phyloP scores from a whole-genome alignment of 2,113 vertebrate genomes.

The Oophaga pumilio region DNA sequence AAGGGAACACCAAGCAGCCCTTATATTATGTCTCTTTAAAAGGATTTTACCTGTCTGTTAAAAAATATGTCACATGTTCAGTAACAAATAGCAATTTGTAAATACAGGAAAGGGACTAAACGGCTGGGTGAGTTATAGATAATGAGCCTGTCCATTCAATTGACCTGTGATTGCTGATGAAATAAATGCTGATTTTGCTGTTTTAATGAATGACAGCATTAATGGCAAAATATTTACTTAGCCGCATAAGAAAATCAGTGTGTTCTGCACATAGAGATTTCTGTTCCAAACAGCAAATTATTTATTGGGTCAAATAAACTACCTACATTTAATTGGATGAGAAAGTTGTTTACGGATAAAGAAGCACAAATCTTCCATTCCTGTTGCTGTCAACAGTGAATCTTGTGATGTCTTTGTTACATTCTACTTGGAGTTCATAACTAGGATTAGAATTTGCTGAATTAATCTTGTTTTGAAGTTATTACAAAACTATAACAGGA shows the following conservation, averaged over 20 bases:
- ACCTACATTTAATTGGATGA: conserved; percentile 30
- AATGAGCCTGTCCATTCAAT: neutral
- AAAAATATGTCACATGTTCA: neutral
- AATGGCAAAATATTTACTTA: conserved; percentile 37
- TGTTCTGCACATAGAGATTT: conserved; percentile 34
- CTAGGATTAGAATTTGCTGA: neutral
- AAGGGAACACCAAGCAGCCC: neutral
- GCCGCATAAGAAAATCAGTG: neutral
- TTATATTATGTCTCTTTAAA: neutral
- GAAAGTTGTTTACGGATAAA: conserved; percentile 35
- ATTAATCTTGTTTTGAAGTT: neutral
- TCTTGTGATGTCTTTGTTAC: neutral
- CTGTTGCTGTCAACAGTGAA: neutral
- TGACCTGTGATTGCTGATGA: neutral
- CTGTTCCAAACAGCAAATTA: conserved; percentile 17
- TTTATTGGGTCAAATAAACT: conserved; percentile 28
- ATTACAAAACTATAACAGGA: neutral
- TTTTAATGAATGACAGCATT: conserved; percentile 1
- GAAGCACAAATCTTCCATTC: neutral
- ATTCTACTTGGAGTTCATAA: neutral
- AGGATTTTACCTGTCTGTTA: neutral
- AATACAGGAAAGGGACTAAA: neutral
- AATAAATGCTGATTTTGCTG: neutral
- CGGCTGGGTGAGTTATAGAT: neutral
- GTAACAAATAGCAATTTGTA: neutral